These are phyloP conservation scores for Scelioninae gen. 2 DNA, from an alignment of 2,888 invertebrate genomes.

Conservation along the genomic window DNA sequence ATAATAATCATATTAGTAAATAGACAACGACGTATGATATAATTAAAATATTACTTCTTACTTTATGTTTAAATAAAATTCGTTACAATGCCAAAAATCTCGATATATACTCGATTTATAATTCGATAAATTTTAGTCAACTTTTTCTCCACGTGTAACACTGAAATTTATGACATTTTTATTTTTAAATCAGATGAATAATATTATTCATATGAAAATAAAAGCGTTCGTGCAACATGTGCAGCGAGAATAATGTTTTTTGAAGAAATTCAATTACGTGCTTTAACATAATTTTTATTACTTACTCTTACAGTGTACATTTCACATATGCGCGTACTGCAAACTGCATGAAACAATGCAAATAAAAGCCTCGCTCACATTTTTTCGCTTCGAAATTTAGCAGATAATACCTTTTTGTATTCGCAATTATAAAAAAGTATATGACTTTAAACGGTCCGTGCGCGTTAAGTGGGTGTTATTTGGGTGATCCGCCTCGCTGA, in stretches of 20 bases:
- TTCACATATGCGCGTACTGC: neutral
- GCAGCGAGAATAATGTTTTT: constrained; percentile 10
- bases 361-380: constrained; percentile 26
- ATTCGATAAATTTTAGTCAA: too few species aligned
- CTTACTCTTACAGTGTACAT: constrained; percentile 23
- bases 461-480: constrained; percentile 46
- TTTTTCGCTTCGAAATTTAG: constrained; percentile 25
- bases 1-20: too few species aligned
- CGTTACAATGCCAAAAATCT: too few species aligned
- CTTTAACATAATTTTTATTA: constrained; percentile 18
- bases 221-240: too few species aligned
- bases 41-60: too few species aligned
- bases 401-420: constrained; percentile 35
- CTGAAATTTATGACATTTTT: too few species aligned
- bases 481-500: constrained; percentile 32
- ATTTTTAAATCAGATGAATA: too few species aligned
- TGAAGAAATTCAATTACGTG: constrained; percentile 28
- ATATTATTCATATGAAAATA: too few species aligned
- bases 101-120: too few species aligned
- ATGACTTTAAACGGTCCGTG: constrained; percentile 34
- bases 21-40: too few species aligned
- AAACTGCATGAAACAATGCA: constrained; percentile 34
- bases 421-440: constrained; percentile 39
- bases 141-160: too few species aligned
- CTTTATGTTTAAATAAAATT: too few species aligned